Base-by-base conservation (phyloP, 2,797 vertebrate species). In the Sylvia borin region DNA sequence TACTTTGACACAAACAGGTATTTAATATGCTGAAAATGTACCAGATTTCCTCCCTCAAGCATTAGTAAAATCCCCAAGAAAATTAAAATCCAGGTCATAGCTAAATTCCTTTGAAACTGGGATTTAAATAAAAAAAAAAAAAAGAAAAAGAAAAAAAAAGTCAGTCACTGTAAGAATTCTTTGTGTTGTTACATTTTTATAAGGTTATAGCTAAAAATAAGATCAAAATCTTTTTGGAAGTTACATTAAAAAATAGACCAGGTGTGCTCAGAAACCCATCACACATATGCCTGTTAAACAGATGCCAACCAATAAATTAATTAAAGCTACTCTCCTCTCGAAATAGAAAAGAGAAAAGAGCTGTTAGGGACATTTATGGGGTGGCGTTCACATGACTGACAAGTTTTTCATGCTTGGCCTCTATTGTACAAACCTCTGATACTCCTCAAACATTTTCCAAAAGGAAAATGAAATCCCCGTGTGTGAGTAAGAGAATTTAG, bases 11-110 rank as follows among this genome's bases (percentile, higher is more conserved):
- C 92, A 96, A 96, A 95, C 90, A 91, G 88, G 76, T 88, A 96
- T 97, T 96, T 96, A 97, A 96, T 96, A 92, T 95, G 84, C 93
- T 96, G 84, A 92, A 97, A 96, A 96, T 92, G 90, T 83, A 96
- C 90, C 88, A 96, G 95, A 91, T 96, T 88, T 91, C 45, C 51
- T 72, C 89, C 80, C 78, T 89, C 77, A 86, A 93, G 94, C 86
- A 97, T 96, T 96, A 96, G 92, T 55, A 93, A 95, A 97, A 94
- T 94, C 95, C 88, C 48, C 68, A 92, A 93, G 94, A 95, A 86
- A 95, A 94, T 95, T 95, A 87, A 87, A 93, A 95, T 94, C 71
- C 64, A 76, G 83, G 91, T 95, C 91, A 92, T 83, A 95, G 88
- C 34, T 83, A 94, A 91, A 95, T 90, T 95, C 83, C 67, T 97